Evolutionary conservation across 2,113 vertebrate species (phyloP), one percentile per base, ranked within the genome.

Genomic region (Plectropomus leopardus): DNA sequence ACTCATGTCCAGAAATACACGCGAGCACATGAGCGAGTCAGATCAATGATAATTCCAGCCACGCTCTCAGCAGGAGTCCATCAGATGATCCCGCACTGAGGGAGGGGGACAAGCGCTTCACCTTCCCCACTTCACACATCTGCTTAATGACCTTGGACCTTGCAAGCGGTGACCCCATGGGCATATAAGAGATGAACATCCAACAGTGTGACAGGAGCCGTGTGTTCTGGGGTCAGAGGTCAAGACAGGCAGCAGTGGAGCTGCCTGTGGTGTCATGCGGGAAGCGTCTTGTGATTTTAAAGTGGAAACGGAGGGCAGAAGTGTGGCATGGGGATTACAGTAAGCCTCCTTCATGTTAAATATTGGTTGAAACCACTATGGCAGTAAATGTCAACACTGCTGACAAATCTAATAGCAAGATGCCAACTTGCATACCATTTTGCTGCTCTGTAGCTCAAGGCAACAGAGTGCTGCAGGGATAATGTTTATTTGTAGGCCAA

Each of bases 31-130:
- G 36, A 44, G 23, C 16, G 2, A 60, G 40, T 63, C 55, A 53
- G 80, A 91, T 91, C 89, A 73, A 90, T 88, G 80, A 40, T 66
- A 63, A 70, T 80, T 66, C 50, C 69, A 79, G 67, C 67, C 23
- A 26, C 54, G 23, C 53, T 70, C 69, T 70, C 90, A 71, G 72
- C 77, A 67, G 72, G 81, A 76, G 74, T 69, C 51, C 61, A 82
- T 57, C 55, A 50, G 51, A 80, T 76, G 65, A 80, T 60, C 47
- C 69, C 11, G 51, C 76, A 9, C 11, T 7, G n/a, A 1, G 13
- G 59, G 40, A 2, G 32, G 36, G 40, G 19, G 10, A 8, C 1
- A 45, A 1, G 45, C 7, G 16, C 32, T 72, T 58, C 26, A 42
- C 28, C 44, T 65, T 60, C 47, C 34, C 42, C 40, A 16, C 34